Base-by-base conservation (phyloP, 2,888 invertebrate genomes). In the Melinaea menophilus region DNA sequence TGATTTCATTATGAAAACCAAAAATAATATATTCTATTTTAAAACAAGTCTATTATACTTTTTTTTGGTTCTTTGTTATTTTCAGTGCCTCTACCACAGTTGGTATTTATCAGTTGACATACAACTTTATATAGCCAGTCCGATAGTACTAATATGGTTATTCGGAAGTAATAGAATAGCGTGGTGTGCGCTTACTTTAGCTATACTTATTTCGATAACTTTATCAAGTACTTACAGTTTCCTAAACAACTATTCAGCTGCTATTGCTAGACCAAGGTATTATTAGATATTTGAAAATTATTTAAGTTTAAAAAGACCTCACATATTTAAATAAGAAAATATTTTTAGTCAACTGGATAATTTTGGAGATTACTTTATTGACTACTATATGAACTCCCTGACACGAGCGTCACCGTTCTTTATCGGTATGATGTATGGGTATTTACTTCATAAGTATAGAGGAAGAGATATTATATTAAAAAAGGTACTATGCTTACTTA, bases 391-490 rank as follows among this genome's bases (percentile, higher is more conserved):
- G 2, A 81, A 84, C 66, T 79, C 83, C 0, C 62, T 86, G 12
- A 79, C 85, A 2, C 69, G 86, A 66, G 80, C 74, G 63, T 33
- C 77, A 55, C 82, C 85, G 0, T 75, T 78, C 45, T 71, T 83
- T 5, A 76, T 85, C 48, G 75, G 75, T 0, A 70, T 82, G 55
- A 65, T 76, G 0, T 84, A 80, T 55, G 82, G 83, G 0, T 86
- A 85, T 0, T 51, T 84, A 76, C 74, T 93, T 91, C 12, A 81
- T 75, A 2, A 73, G 61, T 92, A 76, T 86, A 73, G 31, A 0
- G 45, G 5, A 55, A 72, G 51, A 72, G 74, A 1, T 54, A 57
- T 72, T n/a, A 45, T 51, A 61, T 76, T 63, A 61, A 45, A 13
- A 75, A 77, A 58, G 70, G 78, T 72, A 70, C n/a, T 71, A 71